Evolutionary conservation across 2,888 invertebrate species (phyloP).

Genomic region (Pyrrhia umbra): DNA sequence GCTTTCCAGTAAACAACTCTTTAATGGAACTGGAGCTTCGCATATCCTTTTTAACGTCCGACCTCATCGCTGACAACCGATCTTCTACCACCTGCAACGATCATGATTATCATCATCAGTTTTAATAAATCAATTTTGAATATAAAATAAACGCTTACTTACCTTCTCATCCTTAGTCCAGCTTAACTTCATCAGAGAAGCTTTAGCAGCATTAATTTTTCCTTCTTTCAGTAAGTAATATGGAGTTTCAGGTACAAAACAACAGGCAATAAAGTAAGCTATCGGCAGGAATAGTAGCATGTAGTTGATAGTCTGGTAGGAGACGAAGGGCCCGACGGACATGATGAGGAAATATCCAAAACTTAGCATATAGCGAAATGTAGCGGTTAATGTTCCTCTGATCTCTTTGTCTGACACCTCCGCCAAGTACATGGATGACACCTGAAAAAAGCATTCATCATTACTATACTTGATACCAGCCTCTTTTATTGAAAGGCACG

Average conservation of each 20-base stretch:
- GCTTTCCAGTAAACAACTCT: slow-evolving; percentile 86
- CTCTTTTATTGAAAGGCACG: too few relatives aligned
- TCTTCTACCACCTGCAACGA: slow-evolving; percentile 74
- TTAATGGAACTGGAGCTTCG: slow-evolving; percentile 79
- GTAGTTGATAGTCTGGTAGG: slow-evolving; percentile 80
- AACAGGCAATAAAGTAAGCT: slow-evolving; percentile 83
- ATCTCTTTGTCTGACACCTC: slow-evolving; percentile 86
- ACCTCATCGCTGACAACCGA: slow-evolving; percentile 72
- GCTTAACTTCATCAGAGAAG: slow-evolving; percentile 78
- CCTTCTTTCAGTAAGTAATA: slow-evolving; percentile 89
- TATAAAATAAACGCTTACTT: slow-evolving; percentile 16
- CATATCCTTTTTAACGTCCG: slow-evolving; percentile 85
- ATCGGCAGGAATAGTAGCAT: slow-evolving; percentile 82
- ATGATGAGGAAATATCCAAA: slow-evolving; percentile 82
- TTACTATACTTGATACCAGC: too few relatives aligned
- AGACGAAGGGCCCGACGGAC: slow-evolving; percentile 79
- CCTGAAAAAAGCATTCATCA: slow-evolving; percentile 69
- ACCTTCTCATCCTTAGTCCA: slow-evolving; percentile 76
- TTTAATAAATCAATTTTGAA: not conserved
- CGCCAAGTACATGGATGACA: slow-evolving; percentile 79
- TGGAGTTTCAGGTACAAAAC: slow-evolving; percentile 91
- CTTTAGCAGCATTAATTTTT: slow-evolving; percentile 81
- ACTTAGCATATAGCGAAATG: slow-evolving; percentile 76
- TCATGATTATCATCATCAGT: not conserved
- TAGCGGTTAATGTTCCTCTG: slow-evolving; percentile 76